Conservation (phyloP, 2,797 vertebrate species). For the Silurus lanzhouensis region DNA sequence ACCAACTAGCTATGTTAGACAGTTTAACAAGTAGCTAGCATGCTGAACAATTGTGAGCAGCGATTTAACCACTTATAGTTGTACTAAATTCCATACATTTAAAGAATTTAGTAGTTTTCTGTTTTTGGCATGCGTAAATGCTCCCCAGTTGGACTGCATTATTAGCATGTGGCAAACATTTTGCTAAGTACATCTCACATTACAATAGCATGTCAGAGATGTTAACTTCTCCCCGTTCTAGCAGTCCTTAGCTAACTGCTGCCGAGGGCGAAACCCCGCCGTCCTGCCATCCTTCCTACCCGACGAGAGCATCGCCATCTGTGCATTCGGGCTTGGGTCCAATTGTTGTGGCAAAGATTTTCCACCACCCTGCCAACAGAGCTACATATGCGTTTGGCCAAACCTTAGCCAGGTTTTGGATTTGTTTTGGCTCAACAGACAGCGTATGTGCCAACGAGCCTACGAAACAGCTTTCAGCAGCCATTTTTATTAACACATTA, state of each 20-base stretch:
- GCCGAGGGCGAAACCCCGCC: not conserved
- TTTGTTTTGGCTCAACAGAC: slow-evolving; percentile 38
- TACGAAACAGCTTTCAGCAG: slow-evolving; percentile 1
- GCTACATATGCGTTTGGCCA: slow-evolving; percentile 18
- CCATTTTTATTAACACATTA: not conserved
- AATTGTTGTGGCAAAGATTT: slow-evolving; percentile 15
- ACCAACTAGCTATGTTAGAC: not conserved
- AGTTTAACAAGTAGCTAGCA: not conserved
- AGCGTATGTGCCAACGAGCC: slow-evolving; percentile 5
- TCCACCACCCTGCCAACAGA: slow-evolving; percentile 5
- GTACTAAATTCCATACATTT: not conserved
- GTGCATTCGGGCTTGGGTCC: slow-evolving; percentile 25
- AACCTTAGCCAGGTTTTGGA: slow-evolving; percentile 28
- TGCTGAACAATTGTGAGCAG: no score
- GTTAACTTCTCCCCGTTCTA: not conserved
- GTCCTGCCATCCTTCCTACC: not conserved
- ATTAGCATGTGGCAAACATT: no score
- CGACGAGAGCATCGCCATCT: slow-evolving; percentile 35
- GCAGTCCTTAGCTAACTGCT: slow-evolving; percentile 13
- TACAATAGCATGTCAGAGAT: not conserved
- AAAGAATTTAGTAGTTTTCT: not conserved
- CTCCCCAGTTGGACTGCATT: no score
- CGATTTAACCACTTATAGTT: no score
- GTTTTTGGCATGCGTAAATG: not conserved
- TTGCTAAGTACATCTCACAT: not conserved